These are phyloP conservation scores for Lymantria dispar DNA, from an alignment of 2,888 invertebrate species.

Conservation along the genomic window DNA sequence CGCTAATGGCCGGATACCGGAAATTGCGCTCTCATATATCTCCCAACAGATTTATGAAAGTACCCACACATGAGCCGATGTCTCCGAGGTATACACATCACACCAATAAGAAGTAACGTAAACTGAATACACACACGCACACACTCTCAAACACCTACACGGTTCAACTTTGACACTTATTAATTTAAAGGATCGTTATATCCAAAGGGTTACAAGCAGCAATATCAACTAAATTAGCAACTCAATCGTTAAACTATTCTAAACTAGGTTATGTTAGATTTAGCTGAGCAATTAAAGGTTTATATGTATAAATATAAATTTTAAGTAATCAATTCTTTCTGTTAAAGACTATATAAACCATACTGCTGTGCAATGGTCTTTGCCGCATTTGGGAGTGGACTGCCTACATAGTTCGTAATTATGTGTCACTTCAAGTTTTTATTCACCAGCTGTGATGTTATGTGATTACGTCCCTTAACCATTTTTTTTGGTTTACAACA, in stretches of 20 bases:
- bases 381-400: no score
- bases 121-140: conserved; percentile 40
- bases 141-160: conserved; percentile 36
- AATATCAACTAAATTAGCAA: conserved; percentile 31
- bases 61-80: conserved; percentile 83
- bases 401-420: no score
- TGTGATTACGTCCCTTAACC: no score
- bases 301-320: neutral
- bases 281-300: neutral
- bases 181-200: conserved; percentile 76
- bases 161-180: conserved; percentile 76
- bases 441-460: no score
- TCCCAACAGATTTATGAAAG: conserved; percentile 95
- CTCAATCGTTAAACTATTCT: conserved; percentile 21
- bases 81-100: conserved; percentile 63
- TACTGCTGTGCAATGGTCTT: no score
- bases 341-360: no score
- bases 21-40: conserved; percentile 95
- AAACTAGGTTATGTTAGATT: conserved; percentile 5
- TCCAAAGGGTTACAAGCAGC: conserved; percentile 53
- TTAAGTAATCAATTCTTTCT: no score
- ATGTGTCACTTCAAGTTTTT: no score
- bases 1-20: conserved; percentile 94
- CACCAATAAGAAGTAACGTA: conserved; percentile 33
- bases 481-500: no score